These are phyloP conservation scores for Xiphophorus birchmanni DNA, from an alignment of 2,797 vertebrate genomes.

Conservation along the genomic window DNA sequence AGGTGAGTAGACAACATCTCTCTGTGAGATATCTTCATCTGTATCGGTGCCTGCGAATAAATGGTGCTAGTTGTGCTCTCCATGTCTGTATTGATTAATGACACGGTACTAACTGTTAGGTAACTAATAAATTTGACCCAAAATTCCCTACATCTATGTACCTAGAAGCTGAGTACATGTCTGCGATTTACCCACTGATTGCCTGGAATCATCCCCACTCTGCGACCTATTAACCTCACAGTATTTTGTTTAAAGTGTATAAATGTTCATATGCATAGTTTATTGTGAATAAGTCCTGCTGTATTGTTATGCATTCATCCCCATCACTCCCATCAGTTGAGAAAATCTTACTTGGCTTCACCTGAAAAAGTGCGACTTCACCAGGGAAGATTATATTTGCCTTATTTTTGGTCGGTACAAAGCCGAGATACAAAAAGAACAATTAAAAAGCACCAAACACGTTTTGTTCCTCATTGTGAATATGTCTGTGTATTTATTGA, in stretches of 20 bases:
- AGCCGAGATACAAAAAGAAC: slow-evolving; percentile 23
- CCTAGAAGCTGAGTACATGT: slow-evolving; percentile 20
- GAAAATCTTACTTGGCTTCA: slow-evolving; percentile 51
- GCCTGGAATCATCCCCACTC: slow-evolving; percentile 30
- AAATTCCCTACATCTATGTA: slow-evolving; percentile 1
- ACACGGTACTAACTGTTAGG: slow-evolving; percentile 11
- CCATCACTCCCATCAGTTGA: slow-evolving; percentile 42
- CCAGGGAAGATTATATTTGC: slow-evolving; percentile 51
- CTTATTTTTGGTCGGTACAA: slow-evolving; percentile 56
- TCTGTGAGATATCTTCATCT: slow-evolving; percentile 14
- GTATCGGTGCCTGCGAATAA: slow-evolving; percentile 30
- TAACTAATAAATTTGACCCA: not conserved
- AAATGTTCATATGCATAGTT: slow-evolving; percentile 65
- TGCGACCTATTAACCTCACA: slow-evolving; percentile 23
- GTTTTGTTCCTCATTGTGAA: slow-evolving; percentile 33
- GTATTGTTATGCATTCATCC: slow-evolving; percentile 48
- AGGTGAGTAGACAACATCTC: slow-evolving; percentile 22
- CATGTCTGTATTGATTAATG: slow-evolving; percentile 2
- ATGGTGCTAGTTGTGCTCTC: slow-evolving; percentile 28
- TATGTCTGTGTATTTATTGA: slow-evolving; percentile 70
- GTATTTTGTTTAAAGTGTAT: slow-evolving; percentile 55
- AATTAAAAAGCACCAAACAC: slow-evolving; percentile 14
- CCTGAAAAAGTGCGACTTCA: slow-evolving; percentile 31
- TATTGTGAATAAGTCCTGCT: slow-evolving; percentile 52
- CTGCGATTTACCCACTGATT: slow-evolving; percentile 9